These are phyloP conservation scores for Premnoplex brunnescens DNA, from an alignment of 2,797 vertebrate species.

Conservation along the genomic window DNA sequence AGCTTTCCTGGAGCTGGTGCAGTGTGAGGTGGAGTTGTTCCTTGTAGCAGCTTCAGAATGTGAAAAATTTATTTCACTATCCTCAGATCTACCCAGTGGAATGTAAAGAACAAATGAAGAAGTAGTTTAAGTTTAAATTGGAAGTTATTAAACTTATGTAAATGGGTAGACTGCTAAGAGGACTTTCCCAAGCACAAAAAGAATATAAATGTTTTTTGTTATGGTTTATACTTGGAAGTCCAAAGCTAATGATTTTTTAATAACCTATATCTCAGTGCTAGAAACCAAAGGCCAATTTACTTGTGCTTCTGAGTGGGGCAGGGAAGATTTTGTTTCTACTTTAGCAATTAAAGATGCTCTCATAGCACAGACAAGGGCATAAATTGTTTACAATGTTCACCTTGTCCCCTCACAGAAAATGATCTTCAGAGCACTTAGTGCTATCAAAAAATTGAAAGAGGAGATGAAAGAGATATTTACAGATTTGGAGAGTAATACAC, in stretches of 20 bases:
- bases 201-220: not conserved
- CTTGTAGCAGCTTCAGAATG: not conserved
- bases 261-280: not conserved
- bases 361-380: not conserved
- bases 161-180: not conserved
- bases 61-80: not conserved
- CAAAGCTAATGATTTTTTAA: not conserved
- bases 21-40: not conserved
- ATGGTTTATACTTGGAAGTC: not conserved
- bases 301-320: not conserved
- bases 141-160: not conserved
- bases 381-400: conserved; percentile 22
- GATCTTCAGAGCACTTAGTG: not conserved
- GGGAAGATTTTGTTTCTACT: conserved; percentile 16
- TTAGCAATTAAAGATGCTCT: conserved; percentile 21
- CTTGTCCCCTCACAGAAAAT: not conserved
- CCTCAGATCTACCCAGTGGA: not conserved
- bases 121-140: not conserved
- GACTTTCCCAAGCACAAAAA: not conserved
- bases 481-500: not conserved
- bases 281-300: not conserved
- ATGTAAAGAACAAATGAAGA: not conserved
- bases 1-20: not conserved
- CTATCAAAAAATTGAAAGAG: conserved; percentile 11
- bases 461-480: not conserved